phyloP scores from a whole-genome alignment of 1,140 invertebrate species.

The Meloidogyne exigua region DNA sequence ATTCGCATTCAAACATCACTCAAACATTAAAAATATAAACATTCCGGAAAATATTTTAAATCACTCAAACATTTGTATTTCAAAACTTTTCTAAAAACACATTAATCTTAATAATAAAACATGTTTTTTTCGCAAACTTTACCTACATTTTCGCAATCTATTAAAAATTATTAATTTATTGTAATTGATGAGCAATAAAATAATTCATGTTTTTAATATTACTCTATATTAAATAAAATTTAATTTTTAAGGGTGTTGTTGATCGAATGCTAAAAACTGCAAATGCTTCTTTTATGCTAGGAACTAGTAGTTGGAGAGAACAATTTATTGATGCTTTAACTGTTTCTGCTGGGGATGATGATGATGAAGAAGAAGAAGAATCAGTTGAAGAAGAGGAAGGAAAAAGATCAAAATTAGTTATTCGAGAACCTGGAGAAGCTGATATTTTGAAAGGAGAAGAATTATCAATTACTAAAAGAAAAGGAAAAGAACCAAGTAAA shows the following conservation, averaged over 20 bases:
- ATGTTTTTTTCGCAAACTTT: too few relatives aligned
- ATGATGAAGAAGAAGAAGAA: slow-evolving; percentile 68
- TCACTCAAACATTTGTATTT: too few relatives aligned
- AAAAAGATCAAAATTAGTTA: slow-evolving; percentile 27
- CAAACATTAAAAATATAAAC: too few relatives aligned
- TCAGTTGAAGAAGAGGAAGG: slow-evolving; percentile 70
- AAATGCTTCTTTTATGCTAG: slow-evolving; percentile 86
- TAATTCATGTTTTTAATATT: too few relatives aligned
- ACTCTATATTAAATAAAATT: background rate
- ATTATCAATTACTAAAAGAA: slow-evolving; percentile 63
- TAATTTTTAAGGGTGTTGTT: slow-evolving; percentile 83
- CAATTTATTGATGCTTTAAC: slow-evolving; percentile 79
- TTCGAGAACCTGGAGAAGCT: slow-evolving; percentile 59
- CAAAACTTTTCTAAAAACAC: too few relatives aligned
- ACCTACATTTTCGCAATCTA: too few relatives aligned
- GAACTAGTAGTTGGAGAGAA: slow-evolving; percentile 95
- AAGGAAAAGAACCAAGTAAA: slow-evolving; percentile 71
- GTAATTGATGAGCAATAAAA: too few relatives aligned
- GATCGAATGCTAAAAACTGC: slow-evolving; percentile 94
- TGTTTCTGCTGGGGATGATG: slow-evolving; percentile 57
- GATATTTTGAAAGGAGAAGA: slow-evolving; percentile 58
- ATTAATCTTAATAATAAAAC: too few relatives aligned
- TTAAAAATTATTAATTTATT: too few relatives aligned
- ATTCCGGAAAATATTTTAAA: background rate
- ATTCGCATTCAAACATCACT: background rate